A percentile compares a stretch with the other conserved stretches of the same genome.
phyloP scores from a whole-genome alignment of 2,888 invertebrate species.

The Magallana nippona region DNA sequence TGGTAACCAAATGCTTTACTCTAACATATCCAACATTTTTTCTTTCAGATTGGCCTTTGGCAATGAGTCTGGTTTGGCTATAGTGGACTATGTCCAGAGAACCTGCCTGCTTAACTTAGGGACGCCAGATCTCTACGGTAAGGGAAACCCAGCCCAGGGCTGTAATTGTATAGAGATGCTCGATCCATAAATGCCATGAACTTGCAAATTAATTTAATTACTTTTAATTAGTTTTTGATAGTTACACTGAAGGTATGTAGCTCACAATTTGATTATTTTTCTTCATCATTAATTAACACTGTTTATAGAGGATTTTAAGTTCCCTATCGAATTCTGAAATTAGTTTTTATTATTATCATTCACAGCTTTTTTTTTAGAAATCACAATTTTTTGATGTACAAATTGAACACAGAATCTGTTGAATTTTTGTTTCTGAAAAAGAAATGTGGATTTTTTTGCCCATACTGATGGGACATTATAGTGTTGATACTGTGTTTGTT shows the following conservation, averaged over 20 bases:
- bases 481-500: too few species aligned
- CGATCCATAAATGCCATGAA: background rate
- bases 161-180: background rate
- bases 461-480: too few species aligned
- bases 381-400: too few species aligned
- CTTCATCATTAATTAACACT: background rate
- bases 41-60: conserved; percentile 94
- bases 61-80: conserved; percentile 96
- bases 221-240: conserved; percentile 33
- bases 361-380: too few species aligned
- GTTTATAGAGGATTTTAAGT: background rate
- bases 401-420: too few species aligned
- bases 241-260: conserved; percentile 32
- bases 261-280: conserved; percentile 24
- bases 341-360: too few species aligned
- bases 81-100: conserved; percentile 96
- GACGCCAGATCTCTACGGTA: conserved; percentile 94
- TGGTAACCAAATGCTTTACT: too few species aligned
- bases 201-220: conserved; percentile 18
- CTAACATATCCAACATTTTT: background rate
- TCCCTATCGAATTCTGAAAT: too few species aligned
- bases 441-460: too few species aligned
- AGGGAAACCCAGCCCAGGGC: conserved; percentile 24
- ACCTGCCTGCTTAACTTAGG: conserved; percentile 91
- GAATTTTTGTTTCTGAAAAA: too few species aligned